Percentiles rank a stretch among this genome's conserved stretches.
phyloP scores from a whole-genome alignment of 1,140 invertebrate genomes.

The Hycleus phaleratus region DNA sequence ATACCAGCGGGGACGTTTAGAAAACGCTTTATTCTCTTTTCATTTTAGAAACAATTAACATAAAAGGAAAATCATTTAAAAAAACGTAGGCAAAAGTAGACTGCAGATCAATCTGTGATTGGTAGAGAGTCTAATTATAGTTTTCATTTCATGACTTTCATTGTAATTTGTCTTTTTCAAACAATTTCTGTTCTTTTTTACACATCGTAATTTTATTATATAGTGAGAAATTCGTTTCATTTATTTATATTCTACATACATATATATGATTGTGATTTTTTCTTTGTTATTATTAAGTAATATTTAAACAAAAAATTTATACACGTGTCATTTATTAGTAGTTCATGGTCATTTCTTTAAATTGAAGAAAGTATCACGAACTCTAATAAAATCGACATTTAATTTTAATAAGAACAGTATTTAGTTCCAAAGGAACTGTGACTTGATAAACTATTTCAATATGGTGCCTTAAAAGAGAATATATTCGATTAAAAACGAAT shows the following conservation, averaged over 20 bases:
- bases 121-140: neutral
- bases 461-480: constrained; percentile 8
- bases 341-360: too few species aligned
- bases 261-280: constrained; percentile 9
- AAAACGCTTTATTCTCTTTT: constrained; percentile 8
- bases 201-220: neutral
- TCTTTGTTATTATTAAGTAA: neutral
- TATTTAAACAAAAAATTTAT: too few species aligned
- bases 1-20: constrained; percentile 9
- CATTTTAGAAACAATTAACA: neutral
- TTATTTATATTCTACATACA: constrained; percentile 8
- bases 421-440: constrained; percentile 17
- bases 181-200: neutral
- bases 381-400: too few species aligned
- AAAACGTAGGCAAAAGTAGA: constrained; percentile 4
- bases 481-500: too few species aligned
- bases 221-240: constrained; percentile 12
- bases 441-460: neutral
- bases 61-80: too few species aligned
- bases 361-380: too few species aligned
- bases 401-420: neutral
- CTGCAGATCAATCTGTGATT: constrained; percentile 16
- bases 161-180: neutral
- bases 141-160: constrained; percentile 7
- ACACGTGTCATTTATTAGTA: too few species aligned